Percentiles rank a stretch among this genome's conserved stretches.
phyloP scores from a whole-genome alignment of 2,797 vertebrate genomes.

The Hemibagrus guttatus region DNA sequence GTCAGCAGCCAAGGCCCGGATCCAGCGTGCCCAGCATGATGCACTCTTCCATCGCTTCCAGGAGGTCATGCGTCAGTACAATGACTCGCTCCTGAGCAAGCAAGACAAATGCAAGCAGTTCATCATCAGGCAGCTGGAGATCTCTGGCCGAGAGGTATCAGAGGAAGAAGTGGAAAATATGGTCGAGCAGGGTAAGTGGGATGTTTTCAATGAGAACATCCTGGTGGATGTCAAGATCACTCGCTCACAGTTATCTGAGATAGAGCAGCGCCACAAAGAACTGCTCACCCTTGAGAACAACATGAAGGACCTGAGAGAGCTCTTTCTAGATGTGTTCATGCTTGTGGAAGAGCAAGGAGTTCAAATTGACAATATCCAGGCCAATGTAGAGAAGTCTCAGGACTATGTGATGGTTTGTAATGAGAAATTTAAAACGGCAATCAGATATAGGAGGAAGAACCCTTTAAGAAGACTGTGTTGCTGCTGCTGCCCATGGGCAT shows the following conservation, averaged over 20 bases:
- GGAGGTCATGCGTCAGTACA: conserved; percentile 84
- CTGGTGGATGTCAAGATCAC: conserved; percentile 89
- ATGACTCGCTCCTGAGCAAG: conserved; percentile 83
- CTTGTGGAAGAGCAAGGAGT: conserved; percentile 89
- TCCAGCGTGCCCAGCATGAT: conserved; percentile 82
- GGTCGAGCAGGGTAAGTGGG: conserved; percentile 91
- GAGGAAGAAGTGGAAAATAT: conserved; percentile 90
- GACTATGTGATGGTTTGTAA: conserved; percentile 81
- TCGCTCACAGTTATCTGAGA: conserved; percentile 87
- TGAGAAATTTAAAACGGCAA: conserved; percentile 88
- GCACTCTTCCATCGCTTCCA: conserved; percentile 80
- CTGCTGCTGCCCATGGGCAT: conserved; percentile 86
- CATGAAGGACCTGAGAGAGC: conserved; percentile 87
- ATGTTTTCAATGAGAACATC: conserved; percentile 93
- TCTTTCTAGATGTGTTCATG: conserved; percentile 88
- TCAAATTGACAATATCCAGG: conserved; percentile 88
- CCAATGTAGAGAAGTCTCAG: conserved; percentile 81
- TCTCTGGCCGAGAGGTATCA: conserved; percentile 83
- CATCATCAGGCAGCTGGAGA: conserved; percentile 89
- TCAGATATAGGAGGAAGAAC: conserved; percentile 85
- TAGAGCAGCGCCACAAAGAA: conserved; percentile 92
- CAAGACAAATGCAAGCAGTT: conserved; percentile 91
- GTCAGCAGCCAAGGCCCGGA: conserved; percentile 76
- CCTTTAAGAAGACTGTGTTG: conserved; percentile 85
- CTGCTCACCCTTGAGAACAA: conserved; percentile 88